phyloP scores from a whole-genome alignment of 2,888 invertebrate genomes.

The Andrena camellia region DNA sequence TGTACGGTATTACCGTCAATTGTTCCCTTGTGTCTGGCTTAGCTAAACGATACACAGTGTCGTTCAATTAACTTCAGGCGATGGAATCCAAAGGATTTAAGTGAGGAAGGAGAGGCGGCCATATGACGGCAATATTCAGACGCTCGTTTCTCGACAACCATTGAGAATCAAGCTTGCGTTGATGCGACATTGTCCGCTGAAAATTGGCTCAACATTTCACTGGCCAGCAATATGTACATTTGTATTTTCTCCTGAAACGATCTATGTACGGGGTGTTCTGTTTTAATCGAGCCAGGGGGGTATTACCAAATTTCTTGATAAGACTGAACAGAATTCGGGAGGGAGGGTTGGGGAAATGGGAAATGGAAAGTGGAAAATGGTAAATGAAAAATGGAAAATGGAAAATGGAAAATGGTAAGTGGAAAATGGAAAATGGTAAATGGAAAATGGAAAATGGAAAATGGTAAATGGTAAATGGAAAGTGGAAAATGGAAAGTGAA shows the following conservation, averaged over 20 bases:
- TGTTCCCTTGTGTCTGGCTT: slow-evolving; percentile 38
- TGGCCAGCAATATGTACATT: slow-evolving; percentile 5
- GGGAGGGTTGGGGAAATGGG: no score
- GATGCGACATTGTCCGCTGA: slow-evolving; percentile 10
- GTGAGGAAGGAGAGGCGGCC: slow-evolving; percentile 4
- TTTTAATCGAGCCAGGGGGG: background rate
- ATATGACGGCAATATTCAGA: slow-evolving; percentile 37
- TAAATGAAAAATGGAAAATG: no score
- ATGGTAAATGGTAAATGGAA: no score
- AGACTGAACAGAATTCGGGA: background rate
- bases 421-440: no score
- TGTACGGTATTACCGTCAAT: slow-evolving; percentile 13
- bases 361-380: no score
- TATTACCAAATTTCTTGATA: background rate
- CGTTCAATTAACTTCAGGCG: slow-evolving; percentile 54
- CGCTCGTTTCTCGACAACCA: slow-evolving; percentile 33
- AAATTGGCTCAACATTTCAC: slow-evolving; percentile 39
- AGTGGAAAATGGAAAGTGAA: no score
- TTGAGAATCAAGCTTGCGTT: slow-evolving; percentile 17
- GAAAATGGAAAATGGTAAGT: no score
- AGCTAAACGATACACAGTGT: slow-evolving; percentile 43
- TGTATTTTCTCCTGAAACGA: background rate
- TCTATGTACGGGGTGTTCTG: background rate
- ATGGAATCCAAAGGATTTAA: slow-evolving; percentile 47
- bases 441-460: no score